Evolutionary conservation across 2,113 vertebrate species (phyloP), one percentile per base, ranked within the genome.

Genomic region (Chlorocebus sabaeus): DNA sequence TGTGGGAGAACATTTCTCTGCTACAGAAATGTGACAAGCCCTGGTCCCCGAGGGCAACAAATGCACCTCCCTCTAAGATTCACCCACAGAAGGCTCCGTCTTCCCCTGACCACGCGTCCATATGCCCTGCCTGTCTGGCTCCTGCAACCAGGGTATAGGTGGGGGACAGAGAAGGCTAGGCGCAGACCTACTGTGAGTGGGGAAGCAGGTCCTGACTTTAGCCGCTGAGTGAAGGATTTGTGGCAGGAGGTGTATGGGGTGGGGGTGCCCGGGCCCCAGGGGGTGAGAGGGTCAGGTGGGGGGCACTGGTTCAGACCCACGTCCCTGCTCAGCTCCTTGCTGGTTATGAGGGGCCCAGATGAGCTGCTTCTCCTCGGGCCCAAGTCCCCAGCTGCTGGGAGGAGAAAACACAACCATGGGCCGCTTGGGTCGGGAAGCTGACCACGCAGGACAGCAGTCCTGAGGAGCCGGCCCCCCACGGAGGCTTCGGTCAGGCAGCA

Each of bases 91-190:
- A 20, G 32, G 32, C 68, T 73, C 55, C 13, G 16, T 79, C 22
- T 12, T 18, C 75, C 32, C 2, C 75, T 27, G 38, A 40, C 75
- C 38, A 64, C 5, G 3, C 12, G 16, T 4, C 3, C 25, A 18
- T 13, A 9, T 27, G 45, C 45, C 20, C 17, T 2, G 6, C 2
- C 22, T 0, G 4, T 12, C 64, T 32, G 2, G 0, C 68, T 82
- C 55, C 45, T 59, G 14, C 4, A 45, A 23, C 38, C 4, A 82
- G 6, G 25, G 87, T 43, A 35, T 1, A 2, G 9, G 16, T 1
- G 18, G 52, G 52, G 16, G 35, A 38, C 4, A 12, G 88, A 48
- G 67, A 12, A 50, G 75, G 14, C 14, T 3, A 27, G 43, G 43
- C 0, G 13, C 23, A 27, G 13, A 45, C 27, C 2, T 7, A 8